phyloP scores from a whole-genome alignment of 2,888 invertebrate genomes.

The Lacanobia oleracea region DNA sequence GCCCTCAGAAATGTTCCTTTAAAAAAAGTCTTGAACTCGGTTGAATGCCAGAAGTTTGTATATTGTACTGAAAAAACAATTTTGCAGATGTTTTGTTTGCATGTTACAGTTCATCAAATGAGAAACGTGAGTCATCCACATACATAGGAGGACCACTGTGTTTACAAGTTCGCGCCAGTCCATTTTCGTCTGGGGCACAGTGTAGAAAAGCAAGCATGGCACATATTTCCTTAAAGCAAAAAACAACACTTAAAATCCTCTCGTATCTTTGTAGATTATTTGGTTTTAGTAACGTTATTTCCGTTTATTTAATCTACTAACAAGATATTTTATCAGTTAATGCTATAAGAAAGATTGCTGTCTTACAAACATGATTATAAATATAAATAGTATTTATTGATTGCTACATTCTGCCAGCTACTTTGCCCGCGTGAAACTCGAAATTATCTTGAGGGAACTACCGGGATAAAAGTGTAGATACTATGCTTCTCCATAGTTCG shows the following conservation, averaged over 20 bases:
- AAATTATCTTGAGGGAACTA: no score
- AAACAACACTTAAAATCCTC: constrained; percentile 12
- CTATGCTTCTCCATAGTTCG: no score
- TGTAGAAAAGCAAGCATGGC: constrained; percentile 20
- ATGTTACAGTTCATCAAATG: neutral
- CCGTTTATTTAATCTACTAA: constrained; percentile 14
- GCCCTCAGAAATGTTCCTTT: neutral
- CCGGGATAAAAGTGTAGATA: no score
- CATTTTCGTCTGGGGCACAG: constrained; percentile 6
- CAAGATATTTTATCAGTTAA: constrained; percentile 30
- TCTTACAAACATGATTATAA: constrained; percentile 9
- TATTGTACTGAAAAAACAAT: neutral
- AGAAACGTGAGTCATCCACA: constrained; percentile 1
- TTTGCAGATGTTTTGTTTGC: neutral
- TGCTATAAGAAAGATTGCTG: constrained; percentile 22
- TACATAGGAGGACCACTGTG: neutral
- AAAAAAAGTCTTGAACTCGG: no score
- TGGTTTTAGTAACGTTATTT: constrained; percentile 12
- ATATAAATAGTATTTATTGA: neutral
- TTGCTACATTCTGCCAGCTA: neutral
- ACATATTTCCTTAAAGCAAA: constrained; percentile 19
- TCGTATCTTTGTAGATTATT: constrained; percentile 30
- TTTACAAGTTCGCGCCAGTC: neutral
- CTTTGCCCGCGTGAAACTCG: no score
- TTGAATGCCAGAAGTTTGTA: constrained; percentile 3